These are phyloP conservation scores for Macropis europaea DNA, from an alignment of 2,888 invertebrate genomes.

Conservation along the genomic window DNA sequence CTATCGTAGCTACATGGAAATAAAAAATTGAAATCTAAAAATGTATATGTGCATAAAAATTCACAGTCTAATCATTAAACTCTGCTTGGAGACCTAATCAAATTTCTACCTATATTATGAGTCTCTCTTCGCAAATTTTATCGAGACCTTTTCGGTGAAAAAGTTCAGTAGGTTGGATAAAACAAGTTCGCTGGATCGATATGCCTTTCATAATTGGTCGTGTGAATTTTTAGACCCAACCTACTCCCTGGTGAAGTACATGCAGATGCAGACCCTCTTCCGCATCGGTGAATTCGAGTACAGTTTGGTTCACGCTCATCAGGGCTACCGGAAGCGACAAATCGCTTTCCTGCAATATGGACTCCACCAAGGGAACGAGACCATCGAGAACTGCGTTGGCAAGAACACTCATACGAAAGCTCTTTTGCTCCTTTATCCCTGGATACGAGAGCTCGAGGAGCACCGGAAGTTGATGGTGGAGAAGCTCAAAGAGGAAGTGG, in stretches of 20 bases:
- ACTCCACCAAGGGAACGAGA: conserved; percentile 69
- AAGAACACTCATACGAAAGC: conserved; percentile 63
- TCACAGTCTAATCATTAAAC: too few relatives aligned
- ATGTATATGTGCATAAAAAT: too few relatives aligned
- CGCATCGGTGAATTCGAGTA: conserved; percentile 70
- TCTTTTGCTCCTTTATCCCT: conserved; percentile 65
- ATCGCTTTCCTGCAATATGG: conserved; percentile 63
- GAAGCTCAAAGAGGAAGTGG: conserved; percentile 67
- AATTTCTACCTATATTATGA: too few relatives aligned
- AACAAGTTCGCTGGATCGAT: too few relatives aligned
- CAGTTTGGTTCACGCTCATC: conserved; percentile 71
- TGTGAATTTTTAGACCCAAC: conserved; percentile 61
- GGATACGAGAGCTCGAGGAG: conserved; percentile 65
- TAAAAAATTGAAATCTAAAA: too few relatives aligned
- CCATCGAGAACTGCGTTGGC: conserved; percentile 74
- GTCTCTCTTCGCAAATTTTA: too few relatives aligned
- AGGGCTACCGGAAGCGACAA: conserved; percentile 56
- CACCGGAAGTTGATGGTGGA: conserved; percentile 59
- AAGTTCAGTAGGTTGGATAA: too few relatives aligned
- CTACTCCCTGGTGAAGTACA: conserved; percentile 65
- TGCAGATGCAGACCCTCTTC: conserved; percentile 68
- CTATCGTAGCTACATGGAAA: too few relatives aligned
- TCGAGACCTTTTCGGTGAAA: too few relatives aligned
- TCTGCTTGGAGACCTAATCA: too few relatives aligned
- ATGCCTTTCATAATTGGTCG: too few relatives aligned